A percentile compares a stretch with the other conserved stretches of the same genome.
Conservation (phyloP, 1,140 invertebrate genomes). For the Piezodorus guildinii region DNA sequence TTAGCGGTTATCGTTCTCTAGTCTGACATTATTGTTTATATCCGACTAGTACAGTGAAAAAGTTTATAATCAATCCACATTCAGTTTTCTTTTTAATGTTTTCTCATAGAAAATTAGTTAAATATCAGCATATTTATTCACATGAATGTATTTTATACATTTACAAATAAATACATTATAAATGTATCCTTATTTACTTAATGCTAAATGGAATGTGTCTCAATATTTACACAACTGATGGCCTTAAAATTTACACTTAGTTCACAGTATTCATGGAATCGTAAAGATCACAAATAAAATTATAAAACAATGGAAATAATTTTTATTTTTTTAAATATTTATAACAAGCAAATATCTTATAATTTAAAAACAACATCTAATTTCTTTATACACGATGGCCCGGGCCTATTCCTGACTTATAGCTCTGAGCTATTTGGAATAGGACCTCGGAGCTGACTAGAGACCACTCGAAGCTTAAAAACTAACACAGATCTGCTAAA, state of each 20-base stretch:
- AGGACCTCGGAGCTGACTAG: slow-evolving; percentile 2
- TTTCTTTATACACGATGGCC: not conserved
- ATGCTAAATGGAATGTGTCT: not conserved
- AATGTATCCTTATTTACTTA: slow-evolving; percentile 1
- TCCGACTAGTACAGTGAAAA: not conserved
- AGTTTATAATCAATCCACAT: not conserved
- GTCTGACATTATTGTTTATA: not conserved
- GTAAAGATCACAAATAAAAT: not conserved
- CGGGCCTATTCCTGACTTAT: not conserved
- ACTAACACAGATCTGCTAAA: slow-evolving; percentile 10
- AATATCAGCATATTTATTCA: too few relatives aligned
- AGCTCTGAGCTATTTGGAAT: not conserved
- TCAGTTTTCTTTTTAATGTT: too few relatives aligned
- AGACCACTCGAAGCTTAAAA: slow-evolving; percentile 10
- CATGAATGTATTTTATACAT: not conserved
- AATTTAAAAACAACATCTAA: not conserved
- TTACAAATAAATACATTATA: not conserved
- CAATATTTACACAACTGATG: not conserved
- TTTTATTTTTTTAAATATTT: not conserved
- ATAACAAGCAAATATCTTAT: not conserved
- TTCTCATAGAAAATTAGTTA: too few relatives aligned
- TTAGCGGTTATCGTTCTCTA: not conserved
- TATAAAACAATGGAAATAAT: not conserved
- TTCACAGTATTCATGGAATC: not conserved
- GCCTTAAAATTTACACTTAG: not conserved